A percentile compares a stretch with the other conserved stretches of the same genome.
Conservation (phyloP, 2,797 vertebrate genomes). For the Cephalopachus bancanus region DNA sequence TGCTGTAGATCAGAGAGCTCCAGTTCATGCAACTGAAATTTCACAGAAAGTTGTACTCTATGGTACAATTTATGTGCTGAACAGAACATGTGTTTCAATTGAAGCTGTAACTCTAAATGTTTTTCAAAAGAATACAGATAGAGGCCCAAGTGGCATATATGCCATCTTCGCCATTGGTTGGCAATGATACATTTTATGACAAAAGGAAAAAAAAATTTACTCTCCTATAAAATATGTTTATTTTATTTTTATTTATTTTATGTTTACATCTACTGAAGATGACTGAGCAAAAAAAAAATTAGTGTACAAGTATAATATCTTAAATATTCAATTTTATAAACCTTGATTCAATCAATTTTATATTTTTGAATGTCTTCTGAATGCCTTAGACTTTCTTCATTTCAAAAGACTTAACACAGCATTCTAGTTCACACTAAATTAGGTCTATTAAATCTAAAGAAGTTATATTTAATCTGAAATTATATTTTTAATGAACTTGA, state of each 20-base stretch:
- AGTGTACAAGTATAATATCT: background rate
- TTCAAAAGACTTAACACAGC: background rate
- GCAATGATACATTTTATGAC: background rate
- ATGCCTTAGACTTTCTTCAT: background rate
- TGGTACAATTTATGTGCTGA: background rate
- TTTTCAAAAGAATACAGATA: constrained; percentile 40
- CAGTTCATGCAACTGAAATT: background rate
- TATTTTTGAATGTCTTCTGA: background rate
- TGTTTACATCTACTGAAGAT: background rate
- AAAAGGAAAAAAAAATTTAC: background rate
- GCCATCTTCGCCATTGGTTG: background rate
- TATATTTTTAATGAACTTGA: background rate
- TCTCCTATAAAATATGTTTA: background rate
- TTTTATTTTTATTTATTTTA: too few species aligned
- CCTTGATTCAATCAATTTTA: background rate
- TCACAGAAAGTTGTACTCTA: background rate
- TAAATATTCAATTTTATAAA: background rate
- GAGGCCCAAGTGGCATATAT: background rate
- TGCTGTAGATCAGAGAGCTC: background rate
- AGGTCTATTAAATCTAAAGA: background rate
- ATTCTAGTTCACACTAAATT: background rate
- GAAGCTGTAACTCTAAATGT: background rate
- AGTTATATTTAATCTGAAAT: background rate
- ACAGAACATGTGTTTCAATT: background rate
- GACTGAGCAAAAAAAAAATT: background rate